Evolutionary conservation across 2,113 vertebrate species (phyloP).

Genomic region (Corythoichthys haematopterus): DNA sequence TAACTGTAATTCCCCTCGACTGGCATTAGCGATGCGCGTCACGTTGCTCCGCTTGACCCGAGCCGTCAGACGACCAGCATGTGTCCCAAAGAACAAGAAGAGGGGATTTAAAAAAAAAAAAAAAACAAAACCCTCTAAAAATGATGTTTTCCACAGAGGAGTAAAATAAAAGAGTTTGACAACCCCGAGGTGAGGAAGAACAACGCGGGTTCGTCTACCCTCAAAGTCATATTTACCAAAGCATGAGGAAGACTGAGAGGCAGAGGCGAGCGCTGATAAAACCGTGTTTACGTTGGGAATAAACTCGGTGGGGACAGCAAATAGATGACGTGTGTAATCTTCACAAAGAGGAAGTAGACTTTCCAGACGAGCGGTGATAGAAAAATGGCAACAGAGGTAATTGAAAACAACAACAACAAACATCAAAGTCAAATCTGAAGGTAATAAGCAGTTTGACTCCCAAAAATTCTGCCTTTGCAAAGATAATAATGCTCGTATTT

Average conservation of each 20-base stretch:
- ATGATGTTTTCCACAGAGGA: slow-evolving; percentile 40
- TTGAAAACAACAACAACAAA: slow-evolving; percentile 4
- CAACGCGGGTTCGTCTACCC: not conserved
- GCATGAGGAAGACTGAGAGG: not conserved
- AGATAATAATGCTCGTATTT: not conserved
- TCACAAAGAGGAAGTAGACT: not conserved
- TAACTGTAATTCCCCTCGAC: slow-evolving; percentile 37
- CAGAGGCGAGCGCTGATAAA: slow-evolving; percentile 1
- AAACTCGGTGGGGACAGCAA: not conserved
- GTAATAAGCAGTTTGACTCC: not conserved
- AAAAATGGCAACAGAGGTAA: slow-evolving; percentile 2
- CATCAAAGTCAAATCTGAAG: not conserved
- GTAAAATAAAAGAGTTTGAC: slow-evolving; percentile 2
- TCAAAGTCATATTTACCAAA: slow-evolving; percentile 6
- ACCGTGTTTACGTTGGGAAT: slow-evolving; percentile 7
- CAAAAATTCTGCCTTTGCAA: not conserved
- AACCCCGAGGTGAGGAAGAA: slow-evolving; percentile 13
- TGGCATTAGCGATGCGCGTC: slow-evolving; percentile 49
- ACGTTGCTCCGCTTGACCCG: slow-evolving; percentile 54
- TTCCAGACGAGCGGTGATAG: slow-evolving; percentile 4
- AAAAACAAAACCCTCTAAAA: slow-evolving; percentile 26
- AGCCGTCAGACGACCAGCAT: slow-evolving; percentile 56
- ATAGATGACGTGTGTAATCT: slow-evolving; percentile 5
- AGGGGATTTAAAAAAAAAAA: not conserved
- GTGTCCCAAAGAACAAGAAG: slow-evolving; percentile 43